A percentile compares a stretch with the other conserved stretches of the same genome.
These are phyloP conservation scores for Luffia ferchaultella DNA, from an alignment of 2,888 invertebrate species.

Conservation along the genomic window DNA sequence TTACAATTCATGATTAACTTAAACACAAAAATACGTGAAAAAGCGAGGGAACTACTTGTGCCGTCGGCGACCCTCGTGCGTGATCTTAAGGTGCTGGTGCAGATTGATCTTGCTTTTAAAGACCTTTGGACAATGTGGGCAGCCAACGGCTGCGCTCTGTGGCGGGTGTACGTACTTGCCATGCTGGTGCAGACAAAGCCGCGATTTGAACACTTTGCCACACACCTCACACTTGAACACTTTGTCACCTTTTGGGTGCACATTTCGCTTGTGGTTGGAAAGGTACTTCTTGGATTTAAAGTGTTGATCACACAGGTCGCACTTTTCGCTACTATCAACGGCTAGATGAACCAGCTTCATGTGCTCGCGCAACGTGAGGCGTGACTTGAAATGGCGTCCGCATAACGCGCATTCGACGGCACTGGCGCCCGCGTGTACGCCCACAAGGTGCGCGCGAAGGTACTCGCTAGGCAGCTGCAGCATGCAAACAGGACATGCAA, in stretches of 20 bases:
- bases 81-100: conserved; percentile 24
- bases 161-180: conserved; percentile 28
- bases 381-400: conserved; percentile 23
- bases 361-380: conserved; percentile 25
- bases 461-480: conserved; percentile 21
- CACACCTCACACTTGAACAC: conserved; percentile 23
- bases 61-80: conserved; percentile 13
- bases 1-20: no score
- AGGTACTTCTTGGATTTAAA: conserved; percentile 27
- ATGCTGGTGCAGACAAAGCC: conserved; percentile 28
- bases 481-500: conserved; percentile 23
- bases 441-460: conserved; percentile 23
- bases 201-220: conserved; percentile 26
- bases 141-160: conserved; percentile 22
- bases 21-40: no score
- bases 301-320: conserved; percentile 27
- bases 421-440: conserved; percentile 18
- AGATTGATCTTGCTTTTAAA: conserved; percentile 27
- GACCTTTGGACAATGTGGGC: conserved; percentile 25
- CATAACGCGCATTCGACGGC: conserved; percentile 20
- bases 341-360: conserved; percentile 28
- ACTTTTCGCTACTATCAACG: conserved; percentile 23
- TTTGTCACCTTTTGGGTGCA: conserved; percentile 27
- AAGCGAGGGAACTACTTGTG: not conserved
- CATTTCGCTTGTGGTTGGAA: conserved; percentile 29